Percentiles rank a stretch among this genome's conserved stretches.
Conservation (phyloP, 53 echinoderm and acorn worm genomes). For the Paelopatides confundens region DNA sequence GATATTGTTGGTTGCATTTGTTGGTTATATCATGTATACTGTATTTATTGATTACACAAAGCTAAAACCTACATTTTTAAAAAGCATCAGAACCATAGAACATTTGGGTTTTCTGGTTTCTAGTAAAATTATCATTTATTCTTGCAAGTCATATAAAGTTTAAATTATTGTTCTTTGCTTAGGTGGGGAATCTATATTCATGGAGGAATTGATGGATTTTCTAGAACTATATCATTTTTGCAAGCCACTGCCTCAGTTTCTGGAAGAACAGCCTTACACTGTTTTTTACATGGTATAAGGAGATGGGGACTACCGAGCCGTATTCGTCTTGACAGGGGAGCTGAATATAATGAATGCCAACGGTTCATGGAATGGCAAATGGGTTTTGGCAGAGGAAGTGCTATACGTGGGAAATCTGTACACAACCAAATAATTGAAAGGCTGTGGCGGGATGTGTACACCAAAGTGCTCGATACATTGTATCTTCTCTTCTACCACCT, state of each 20-base stretch:
- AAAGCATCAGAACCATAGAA: too few relatives aligned
- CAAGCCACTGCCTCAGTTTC: neutral
- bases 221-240: neutral
- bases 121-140: too few relatives aligned
- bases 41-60: too few relatives aligned
- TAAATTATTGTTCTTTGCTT: neutral
- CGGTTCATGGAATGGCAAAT: conserved; percentile 52
- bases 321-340: conserved; percentile 36
- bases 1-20: too few relatives aligned
- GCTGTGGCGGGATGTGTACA: conserved; percentile 60
- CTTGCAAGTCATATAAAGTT: too few relatives aligned
- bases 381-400: conserved; percentile 55
- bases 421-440: conserved; percentile 68
- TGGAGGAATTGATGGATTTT: conserved; percentile 25
- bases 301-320: conserved; percentile 48
- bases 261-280: neutral
- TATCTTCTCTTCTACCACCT: conserved; percentile 51
- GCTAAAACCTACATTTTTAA: too few relatives aligned
- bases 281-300: neutral
- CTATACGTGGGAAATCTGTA: conserved; percentile 50
- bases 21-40: too few relatives aligned
- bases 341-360: conserved; percentile 49
- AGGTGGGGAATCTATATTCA: conserved; percentile 24
- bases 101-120: too few relatives aligned
- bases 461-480: conserved; percentile 48